phyloP scores from a whole-genome alignment of 2,797 vertebrate genomes.

The Eutrigla gurnardus region DNA sequence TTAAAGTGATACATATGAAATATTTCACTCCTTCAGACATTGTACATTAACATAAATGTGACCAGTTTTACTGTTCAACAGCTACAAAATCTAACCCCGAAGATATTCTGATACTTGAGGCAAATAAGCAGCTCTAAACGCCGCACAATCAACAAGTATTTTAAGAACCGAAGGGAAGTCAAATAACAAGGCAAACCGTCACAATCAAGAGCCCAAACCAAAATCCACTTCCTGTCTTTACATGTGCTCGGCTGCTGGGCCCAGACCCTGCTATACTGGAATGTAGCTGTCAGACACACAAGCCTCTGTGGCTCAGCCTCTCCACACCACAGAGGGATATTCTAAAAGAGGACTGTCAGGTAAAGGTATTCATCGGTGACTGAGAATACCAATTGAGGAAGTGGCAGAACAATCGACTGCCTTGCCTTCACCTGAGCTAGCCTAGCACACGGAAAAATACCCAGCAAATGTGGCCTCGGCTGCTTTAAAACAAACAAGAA shows the following conservation, averaged over 20 bases:
- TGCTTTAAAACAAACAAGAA: conserved; percentile 49
- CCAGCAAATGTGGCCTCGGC: conserved; percentile 5
- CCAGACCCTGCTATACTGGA: conserved; percentile 57
- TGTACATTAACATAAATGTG: neutral
- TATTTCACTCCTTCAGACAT: neutral
- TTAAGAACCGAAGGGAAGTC: conserved; percentile 19
- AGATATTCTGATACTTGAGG: neutral
- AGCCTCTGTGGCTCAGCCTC: conserved; percentile 43
- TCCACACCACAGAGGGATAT: conserved; percentile 33
- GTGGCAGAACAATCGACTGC: neutral
- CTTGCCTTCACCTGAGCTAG: conserved; percentile 49
- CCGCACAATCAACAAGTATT: conserved; percentile 6
- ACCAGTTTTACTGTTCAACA: conserved; percentile 11
- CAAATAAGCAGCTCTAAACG: neutral
- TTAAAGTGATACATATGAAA: conserved; percentile 29
- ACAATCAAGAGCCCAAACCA: conserved; percentile 32
- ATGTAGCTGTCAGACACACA: conserved; percentile 64
- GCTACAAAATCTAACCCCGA: neutral
- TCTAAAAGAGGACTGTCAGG: conserved; percentile 42
- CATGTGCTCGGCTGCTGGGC: conserved; percentile 54
- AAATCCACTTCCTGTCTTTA: conserved; percentile 77
- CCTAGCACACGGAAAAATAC: conserved; percentile 33
- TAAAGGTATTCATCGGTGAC: conserved; percentile 39
- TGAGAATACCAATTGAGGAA: conserved; percentile 40
- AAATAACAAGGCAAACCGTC: conserved; percentile 20